Percentiles rank a stretch among this genome's conserved stretches.
These are phyloP conservation scores for Drosophila crucigera DNA, from an alignment of 2,888 invertebrate species.

Conservation along the genomic window DNA sequence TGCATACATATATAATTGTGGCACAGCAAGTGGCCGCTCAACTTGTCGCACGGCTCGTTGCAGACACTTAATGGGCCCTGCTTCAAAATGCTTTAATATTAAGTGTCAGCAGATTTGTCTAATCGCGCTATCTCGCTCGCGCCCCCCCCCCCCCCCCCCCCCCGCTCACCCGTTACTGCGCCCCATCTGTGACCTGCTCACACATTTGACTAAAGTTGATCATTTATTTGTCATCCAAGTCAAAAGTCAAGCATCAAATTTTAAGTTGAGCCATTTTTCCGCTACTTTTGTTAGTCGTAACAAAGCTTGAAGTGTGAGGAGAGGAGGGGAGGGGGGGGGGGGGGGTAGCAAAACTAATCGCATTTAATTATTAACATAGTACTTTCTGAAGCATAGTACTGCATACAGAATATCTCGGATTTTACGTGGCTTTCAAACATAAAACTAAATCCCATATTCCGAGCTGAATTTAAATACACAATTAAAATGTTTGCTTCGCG, in stretches of 20 bases:
- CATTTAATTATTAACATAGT: background rate
- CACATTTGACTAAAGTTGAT: background rate
- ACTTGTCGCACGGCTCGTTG: constrained; percentile 58
- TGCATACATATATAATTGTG: constrained; percentile 2
- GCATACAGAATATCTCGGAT: too few relatives aligned
- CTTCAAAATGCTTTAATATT: constrained; percentile 57
- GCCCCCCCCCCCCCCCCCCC: too few relatives aligned
- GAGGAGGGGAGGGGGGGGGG: background rate
- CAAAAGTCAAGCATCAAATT: background rate
- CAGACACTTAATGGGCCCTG: constrained; percentile 45
- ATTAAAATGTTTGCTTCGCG: background rate
- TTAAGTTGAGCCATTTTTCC: background rate
- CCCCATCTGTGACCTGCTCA: background rate
- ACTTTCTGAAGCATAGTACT: background rate
- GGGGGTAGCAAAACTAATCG: background rate
- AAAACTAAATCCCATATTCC: background rate
- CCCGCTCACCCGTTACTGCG: too few relatives aligned
- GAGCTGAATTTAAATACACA: background rate
- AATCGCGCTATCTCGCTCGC: constrained; percentile 2
- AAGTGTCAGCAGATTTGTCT: constrained; percentile 52
- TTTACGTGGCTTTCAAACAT: background rate
- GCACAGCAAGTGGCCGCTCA: constrained; percentile 43
- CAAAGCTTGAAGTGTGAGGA: too few relatives aligned
- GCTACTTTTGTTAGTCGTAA: background rate
- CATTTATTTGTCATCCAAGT: background rate